A percentile compares a stretch with the other conserved stretches of the same genome.
These are phyloP conservation scores for Pelochelys cantorii DNA, from an alignment of 2,797 vertebrate genomes.

Conservation along the genomic window DNA sequence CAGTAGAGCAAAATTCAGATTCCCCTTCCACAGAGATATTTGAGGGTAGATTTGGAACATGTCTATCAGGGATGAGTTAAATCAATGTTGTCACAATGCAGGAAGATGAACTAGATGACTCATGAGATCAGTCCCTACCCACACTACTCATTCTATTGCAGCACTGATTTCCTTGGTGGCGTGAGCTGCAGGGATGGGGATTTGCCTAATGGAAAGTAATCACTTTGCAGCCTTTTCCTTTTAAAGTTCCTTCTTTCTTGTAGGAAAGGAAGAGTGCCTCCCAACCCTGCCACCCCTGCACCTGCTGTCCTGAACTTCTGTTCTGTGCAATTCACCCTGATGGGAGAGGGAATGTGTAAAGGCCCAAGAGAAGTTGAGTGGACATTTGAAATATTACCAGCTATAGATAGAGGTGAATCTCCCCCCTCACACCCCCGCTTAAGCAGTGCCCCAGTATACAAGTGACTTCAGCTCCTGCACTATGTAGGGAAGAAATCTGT, in stretches of 20 bases:
- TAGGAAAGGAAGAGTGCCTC: background rate
- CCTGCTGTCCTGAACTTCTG: background rate
- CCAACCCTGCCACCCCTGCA: too few species aligned
- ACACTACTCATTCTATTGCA: rapidly evolving
- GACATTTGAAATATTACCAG: background rate
- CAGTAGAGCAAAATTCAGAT: background rate
- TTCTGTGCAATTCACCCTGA: background rate
- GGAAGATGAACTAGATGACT: background rate
- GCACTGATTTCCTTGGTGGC: rapidly evolving
- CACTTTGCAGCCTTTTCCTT: background rate
- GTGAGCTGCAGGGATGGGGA: rapidly evolving
- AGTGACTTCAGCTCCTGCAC: constrained; percentile 36
- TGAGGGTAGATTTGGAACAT: background rate
- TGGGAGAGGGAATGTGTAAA: background rate
- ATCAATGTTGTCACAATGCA: background rate
- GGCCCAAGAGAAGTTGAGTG: background rate
- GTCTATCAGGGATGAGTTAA: background rate
- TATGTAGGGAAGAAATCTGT: constrained; percentile 27
- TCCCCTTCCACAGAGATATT: background rate
- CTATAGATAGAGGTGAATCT: background rate
- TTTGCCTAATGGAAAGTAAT: rapidly evolving
- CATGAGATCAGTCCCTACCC: background rate
- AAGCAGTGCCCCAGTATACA: background rate
- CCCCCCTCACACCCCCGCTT: background rate
- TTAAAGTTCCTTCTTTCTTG: background rate